Conservation (phyloP, 2,888 invertebrate genomes). For the Prenolepis imparis region DNA sequence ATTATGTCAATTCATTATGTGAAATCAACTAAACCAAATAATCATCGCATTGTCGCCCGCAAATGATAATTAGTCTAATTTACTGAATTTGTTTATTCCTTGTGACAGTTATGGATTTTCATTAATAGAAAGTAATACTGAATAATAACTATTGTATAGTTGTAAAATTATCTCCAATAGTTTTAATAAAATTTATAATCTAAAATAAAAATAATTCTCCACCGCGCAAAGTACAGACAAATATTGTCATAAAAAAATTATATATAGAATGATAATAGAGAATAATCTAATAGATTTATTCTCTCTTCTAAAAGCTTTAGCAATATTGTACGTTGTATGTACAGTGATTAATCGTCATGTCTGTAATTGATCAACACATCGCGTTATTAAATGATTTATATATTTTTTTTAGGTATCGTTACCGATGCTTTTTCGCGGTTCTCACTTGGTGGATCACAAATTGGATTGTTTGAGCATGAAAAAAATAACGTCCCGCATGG, state of each 20-base stretch:
- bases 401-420: conserved; percentile 31
- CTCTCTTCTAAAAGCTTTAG: conserved; percentile 30
- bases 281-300: conserved; percentile 56
- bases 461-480: conserved; percentile 18
- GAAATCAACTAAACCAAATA: conserved; percentile 26
- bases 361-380: conserved; percentile 60
- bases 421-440: conserved; percentile 4
- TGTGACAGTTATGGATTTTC: conserved; percentile 3
- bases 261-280: not conserved
- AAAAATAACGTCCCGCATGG: conserved; percentile 17
- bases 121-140: not conserved
- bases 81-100: not conserved
- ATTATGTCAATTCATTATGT: not conserved
- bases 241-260: not conserved
- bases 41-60: not conserved
- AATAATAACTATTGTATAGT: not conserved
- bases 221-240: not conserved
- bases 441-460: conserved; percentile 28
- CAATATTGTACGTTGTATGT: conserved; percentile 57
- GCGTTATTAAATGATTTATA: conserved; percentile 53
- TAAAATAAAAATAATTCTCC: not conserved
- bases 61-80: conserved; percentile 42
- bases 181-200: not conserved
- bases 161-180: conserved; percentile 6
- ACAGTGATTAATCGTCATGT: conserved; percentile 60